These are phyloP conservation scores for Glaucopsyche alexis DNA, from an alignment of 2,888 invertebrate genomes.

Conservation along the genomic window DNA sequence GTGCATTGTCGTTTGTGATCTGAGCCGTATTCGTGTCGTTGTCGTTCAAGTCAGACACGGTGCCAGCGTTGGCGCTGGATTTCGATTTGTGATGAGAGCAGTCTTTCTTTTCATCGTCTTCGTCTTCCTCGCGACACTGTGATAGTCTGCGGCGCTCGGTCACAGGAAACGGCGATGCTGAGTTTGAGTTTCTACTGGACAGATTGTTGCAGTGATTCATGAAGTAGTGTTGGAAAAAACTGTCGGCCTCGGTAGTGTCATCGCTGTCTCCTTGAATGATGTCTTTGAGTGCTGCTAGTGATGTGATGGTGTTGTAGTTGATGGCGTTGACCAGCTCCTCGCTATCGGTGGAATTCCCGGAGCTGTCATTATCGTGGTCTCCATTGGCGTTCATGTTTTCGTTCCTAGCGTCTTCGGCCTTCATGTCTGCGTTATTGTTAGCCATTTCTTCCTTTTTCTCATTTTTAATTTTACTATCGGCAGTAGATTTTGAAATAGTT, in stretches of 20 bases:
- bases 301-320: slow-evolving; percentile 85
- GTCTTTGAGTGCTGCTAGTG: slow-evolving; percentile 84
- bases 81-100: slow-evolving; percentile 39
- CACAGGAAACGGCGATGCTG: slow-evolving; percentile 72
- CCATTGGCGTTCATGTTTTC: slow-evolving; percentile 47
- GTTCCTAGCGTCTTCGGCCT: slow-evolving; percentile 42
- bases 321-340: slow-evolving; percentile 83
- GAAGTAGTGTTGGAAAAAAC: slow-evolving; percentile 86
- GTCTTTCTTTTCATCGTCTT: slow-evolving; percentile 82
- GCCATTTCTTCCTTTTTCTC: slow-evolving; percentile 68
- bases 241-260: slow-evolving; percentile 79
- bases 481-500: slow-evolving; percentile 33
- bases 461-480: slow-evolving; percentile 62
- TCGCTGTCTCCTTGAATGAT: slow-evolving; percentile 81
- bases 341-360: slow-evolving; percentile 80
- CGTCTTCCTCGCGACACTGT: slow-evolving; percentile 91
- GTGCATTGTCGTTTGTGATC: slow-evolving; percentile 39
- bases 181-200: slow-evolving; percentile 78
- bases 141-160: slow-evolving; percentile 85
- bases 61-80: background rate
- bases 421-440: slow-evolving; percentile 43
- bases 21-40: slow-evolving; percentile 36
- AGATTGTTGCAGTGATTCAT: slow-evolving; percentile 86
- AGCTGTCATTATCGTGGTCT: slow-evolving; percentile 47
- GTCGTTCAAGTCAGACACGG: slow-evolving; percentile 5